Evolutionary conservation across 2,113 vertebrate species (phyloP).

Genomic region (Phaethon lepturus): DNA sequence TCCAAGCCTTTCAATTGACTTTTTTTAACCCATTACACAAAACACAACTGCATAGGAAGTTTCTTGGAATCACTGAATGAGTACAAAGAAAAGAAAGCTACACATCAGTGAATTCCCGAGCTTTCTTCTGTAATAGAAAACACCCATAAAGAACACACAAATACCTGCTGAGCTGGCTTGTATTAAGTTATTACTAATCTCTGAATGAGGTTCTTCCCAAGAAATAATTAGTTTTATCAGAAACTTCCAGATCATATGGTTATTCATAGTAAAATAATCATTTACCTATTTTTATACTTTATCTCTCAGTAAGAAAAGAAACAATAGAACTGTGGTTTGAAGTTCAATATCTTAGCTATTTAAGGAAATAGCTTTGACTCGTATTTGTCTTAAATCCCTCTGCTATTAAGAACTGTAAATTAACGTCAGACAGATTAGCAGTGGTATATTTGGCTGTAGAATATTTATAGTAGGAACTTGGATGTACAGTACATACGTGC

Average conservation of each 20-base stretch:
- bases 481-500: background rate
- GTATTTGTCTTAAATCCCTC: background rate
- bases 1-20: background rate
- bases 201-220: background rate
- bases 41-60: background rate
- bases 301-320: background rate
- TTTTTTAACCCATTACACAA: background rate
- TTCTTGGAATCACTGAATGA: background rate
- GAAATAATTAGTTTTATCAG: background rate
- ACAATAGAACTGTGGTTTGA: background rate
- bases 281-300: background rate
- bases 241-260: background rate
- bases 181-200: background rate
- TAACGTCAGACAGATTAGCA: background rate
- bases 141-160: background rate
- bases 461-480: background rate
- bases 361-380: background rate
- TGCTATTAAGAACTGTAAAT: background rate
- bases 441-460: background rate
- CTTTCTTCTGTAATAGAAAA: background rate
- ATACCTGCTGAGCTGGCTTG: background rate
- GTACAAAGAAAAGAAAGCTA: background rate
- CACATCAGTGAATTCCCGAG: background rate
- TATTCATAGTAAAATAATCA: background rate
- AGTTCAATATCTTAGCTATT: background rate